Evolutionary conservation across 2,888 invertebrate species (phyloP).

Genomic region (Metopia argyrocephala): DNA sequence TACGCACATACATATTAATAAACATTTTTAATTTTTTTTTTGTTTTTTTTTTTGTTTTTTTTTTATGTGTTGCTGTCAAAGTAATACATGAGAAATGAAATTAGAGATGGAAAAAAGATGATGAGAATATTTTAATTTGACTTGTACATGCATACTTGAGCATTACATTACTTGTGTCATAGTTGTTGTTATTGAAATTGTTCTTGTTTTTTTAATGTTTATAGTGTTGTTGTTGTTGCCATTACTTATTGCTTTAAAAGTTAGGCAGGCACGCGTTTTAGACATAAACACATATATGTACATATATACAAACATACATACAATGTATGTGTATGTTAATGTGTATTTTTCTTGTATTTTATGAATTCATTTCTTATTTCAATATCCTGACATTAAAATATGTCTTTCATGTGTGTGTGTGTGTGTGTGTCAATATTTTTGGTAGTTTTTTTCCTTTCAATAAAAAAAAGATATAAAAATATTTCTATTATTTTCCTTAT

Average conservation of each 20-base stretch:
- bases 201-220: too few relatives aligned
- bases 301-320: too few relatives aligned
- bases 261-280: slow-evolving; percentile 45
- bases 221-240: too few relatives aligned
- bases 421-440: not conserved
- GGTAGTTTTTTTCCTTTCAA: not conserved
- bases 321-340: not conserved
- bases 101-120: not conserved
- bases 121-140: slow-evolving; percentile 48
- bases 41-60: too few relatives aligned
- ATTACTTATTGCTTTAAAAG: slow-evolving; percentile 4
- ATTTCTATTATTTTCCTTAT: not conserved
- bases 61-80: slow-evolving; percentile 9
- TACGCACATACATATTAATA: slow-evolving; percentile 2
- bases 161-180: not conserved
- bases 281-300: too few relatives aligned
- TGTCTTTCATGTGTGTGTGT: not conserved
- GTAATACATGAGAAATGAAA: not conserved
- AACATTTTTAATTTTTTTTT: slow-evolving; percentile 22
- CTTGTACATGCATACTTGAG: slow-evolving; percentile 46
- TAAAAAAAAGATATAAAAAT: not conserved
- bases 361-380: slow-evolving; percentile 56
- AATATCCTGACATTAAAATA: slow-evolving; percentile 33
- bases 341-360: slow-evolving; percentile 19
- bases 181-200: not conserved